Conservation (phyloP, 2,888 invertebrate species). For the Dicycla oo region DNA sequence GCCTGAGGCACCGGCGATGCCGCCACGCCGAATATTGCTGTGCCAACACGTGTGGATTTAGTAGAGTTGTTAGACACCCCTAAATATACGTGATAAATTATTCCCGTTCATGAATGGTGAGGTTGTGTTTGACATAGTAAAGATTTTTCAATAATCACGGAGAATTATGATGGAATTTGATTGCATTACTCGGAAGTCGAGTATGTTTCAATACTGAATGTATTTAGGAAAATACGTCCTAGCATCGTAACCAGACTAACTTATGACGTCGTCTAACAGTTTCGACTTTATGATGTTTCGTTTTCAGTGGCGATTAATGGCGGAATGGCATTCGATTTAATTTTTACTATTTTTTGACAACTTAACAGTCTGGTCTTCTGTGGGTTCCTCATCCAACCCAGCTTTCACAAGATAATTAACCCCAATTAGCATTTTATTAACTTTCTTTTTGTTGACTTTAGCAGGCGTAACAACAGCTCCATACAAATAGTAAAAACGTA, state of each 20-base stretch:
- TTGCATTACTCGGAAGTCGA: not conserved
- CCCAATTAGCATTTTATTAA: not conserved
- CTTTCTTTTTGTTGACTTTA: not conserved
- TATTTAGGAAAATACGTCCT: not conserved
- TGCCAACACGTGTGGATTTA: conserved; percentile 85
- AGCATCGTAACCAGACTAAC: not conserved
- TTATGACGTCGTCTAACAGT: too few relatives aligned
- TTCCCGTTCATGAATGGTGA: conserved; percentile 23
- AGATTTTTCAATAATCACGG: conserved; percentile 22
- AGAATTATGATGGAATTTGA: not conserved
- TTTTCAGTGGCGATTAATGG: too few relatives aligned
- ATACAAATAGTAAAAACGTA: conserved; percentile 71
- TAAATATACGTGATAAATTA: conserved; percentile 52
- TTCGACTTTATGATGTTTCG: not conserved
- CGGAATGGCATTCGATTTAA: too few relatives aligned
- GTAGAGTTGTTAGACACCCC: conserved; percentile 73
- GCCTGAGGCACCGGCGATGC: conserved; percentile 85
- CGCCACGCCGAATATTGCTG: conserved; percentile 86
- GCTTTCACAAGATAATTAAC: not conserved
- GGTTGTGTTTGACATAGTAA: conserved; percentile 29
- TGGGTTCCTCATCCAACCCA: not conserved
- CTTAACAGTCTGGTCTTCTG: not conserved
- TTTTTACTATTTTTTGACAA: not conserved
- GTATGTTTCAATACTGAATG: not conserved
- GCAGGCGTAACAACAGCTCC: conserved; percentile 72